Conservation (phyloP, 2,888 invertebrate species). For the Liposcelis brunnea region DNA sequence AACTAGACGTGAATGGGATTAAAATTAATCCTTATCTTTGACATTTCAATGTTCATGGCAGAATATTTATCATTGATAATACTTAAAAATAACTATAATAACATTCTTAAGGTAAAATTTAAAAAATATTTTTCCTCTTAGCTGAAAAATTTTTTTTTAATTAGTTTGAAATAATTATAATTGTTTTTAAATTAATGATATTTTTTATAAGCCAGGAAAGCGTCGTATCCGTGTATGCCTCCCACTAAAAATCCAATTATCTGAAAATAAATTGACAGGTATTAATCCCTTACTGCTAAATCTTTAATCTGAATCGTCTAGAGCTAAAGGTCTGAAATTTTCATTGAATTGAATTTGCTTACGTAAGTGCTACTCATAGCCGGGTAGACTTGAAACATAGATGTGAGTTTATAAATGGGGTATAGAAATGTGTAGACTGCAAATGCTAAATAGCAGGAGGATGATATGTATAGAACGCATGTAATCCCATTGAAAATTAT, state of each 20-base stretch:
- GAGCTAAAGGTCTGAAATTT: not conserved
- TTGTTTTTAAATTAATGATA: too few species aligned
- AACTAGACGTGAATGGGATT: constrained; percentile 20
- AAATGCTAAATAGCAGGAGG: constrained; percentile 63
- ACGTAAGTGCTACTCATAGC: constrained; percentile 78
- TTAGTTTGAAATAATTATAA: too few species aligned
- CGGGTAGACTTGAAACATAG: constrained; percentile 69
- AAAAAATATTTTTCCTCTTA: too few species aligned
- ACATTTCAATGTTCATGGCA: constrained; percentile 17
- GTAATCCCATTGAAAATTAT: constrained; percentile 60
- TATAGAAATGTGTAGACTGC: constrained; percentile 60
- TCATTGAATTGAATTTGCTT: constrained; percentile 28
- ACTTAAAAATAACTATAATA: too few species aligned
- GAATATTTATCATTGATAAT: constrained; percentile 13
- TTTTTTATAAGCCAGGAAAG: constrained; percentile 49
- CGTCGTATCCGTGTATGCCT: constrained; percentile 58
- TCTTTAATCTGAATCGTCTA: not conserved
- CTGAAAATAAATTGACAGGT: constrained; percentile 47
- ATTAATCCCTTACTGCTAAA: too few species aligned
- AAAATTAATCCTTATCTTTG: constrained; percentile 19
- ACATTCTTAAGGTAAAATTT: too few species aligned
- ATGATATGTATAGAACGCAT: constrained; percentile 58
- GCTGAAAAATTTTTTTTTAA: too few species aligned
- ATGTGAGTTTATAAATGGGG: constrained; percentile 52
- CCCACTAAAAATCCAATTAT: constrained; percentile 61